A percentile compares a stretch with the other conserved stretches of the same genome.
Conservation (phyloP, 2,888 invertebrate genomes). For the Protophormia terraenovae region DNA sequence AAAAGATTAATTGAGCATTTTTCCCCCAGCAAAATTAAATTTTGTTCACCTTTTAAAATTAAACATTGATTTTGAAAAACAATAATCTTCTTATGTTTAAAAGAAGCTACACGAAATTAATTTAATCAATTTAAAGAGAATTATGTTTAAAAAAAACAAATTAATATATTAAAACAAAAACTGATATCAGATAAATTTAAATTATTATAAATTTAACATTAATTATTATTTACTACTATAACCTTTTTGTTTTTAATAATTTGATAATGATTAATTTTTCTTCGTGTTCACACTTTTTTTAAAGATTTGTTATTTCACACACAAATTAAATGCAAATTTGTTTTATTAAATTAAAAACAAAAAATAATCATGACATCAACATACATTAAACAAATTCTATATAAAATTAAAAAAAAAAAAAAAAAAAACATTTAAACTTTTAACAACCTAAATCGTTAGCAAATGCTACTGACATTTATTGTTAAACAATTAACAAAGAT, state of each 20-base stretch:
- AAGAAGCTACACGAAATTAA: not conserved
- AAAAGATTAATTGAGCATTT: not conserved
- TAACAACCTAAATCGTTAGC: not conserved
- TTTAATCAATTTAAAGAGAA: not conserved
- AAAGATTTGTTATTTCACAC: no score
- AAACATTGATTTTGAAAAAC: not conserved
- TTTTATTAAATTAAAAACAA: not conserved
- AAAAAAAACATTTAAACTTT: not conserved
- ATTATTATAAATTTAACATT: not conserved
- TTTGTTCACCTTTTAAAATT: not conserved
- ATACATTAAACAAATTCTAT: not conserved
- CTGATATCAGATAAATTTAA: not conserved
- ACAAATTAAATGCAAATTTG: not conserved
- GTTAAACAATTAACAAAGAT: not conserved
- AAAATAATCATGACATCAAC: slow-evolving; percentile 28
- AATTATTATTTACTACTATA: not conserved
- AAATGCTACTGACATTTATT: slow-evolving; percentile 1
- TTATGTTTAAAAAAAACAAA: not conserved
- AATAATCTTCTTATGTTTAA: not conserved
- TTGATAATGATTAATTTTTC: not conserved
- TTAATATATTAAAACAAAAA: not conserved
- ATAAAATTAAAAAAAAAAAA: not conserved
- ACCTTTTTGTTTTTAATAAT: no score
- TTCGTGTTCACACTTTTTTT: not conserved
- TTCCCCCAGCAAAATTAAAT: not conserved